These are phyloP conservation scores for Centroberyx gerrardi DNA, from an alignment of 2,797 vertebrate species.

Conservation along the genomic window DNA sequence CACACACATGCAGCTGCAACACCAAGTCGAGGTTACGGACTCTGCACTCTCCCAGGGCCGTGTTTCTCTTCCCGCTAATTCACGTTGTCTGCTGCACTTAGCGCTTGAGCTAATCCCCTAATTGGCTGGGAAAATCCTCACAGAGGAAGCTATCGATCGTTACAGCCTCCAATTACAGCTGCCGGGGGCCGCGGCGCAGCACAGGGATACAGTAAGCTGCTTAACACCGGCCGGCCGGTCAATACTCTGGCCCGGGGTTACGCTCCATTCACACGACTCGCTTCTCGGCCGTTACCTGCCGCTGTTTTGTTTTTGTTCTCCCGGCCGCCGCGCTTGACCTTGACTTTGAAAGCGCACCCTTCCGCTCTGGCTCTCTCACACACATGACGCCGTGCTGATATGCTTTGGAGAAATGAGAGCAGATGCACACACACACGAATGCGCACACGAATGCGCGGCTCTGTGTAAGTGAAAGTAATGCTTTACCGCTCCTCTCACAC, in stretches of 20 bases:
- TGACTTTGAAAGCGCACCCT: conserved; percentile 19
- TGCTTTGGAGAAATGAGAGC: not conserved
- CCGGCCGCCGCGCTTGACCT: conserved; percentile 8
- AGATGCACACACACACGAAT: not conserved
- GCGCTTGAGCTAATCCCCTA: conserved; percentile 83
- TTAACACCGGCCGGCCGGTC: conserved; percentile 69
- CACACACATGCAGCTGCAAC: not conserved
- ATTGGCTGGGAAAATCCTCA: conserved; percentile 87
- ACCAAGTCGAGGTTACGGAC: conserved; percentile 33
- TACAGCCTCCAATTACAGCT: conserved; percentile 78
- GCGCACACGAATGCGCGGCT: conserved; percentile 3
- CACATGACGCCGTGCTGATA: not conserved
- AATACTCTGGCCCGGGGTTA: conserved; percentile 62
- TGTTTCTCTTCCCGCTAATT: conserved; percentile 76
- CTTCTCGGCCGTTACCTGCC: conserved; percentile 38
- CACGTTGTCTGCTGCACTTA: conserved; percentile 81
- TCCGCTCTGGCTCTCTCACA: conserved; percentile 1
- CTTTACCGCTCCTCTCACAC: conserved; percentile 1
- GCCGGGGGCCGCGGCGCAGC: conserved; percentile 51
- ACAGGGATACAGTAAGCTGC: conserved; percentile 77
- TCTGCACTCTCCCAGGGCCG: conserved; percentile 37
- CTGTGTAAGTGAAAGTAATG: not conserved
- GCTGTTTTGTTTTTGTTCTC: conserved; percentile 39
- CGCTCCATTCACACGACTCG: conserved; percentile 54
- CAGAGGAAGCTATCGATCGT: conserved; percentile 83